These are phyloP conservation scores for Euglossa dilemma DNA, from an alignment of 1,140 invertebrate genomes.

Conservation along the genomic window DNA sequence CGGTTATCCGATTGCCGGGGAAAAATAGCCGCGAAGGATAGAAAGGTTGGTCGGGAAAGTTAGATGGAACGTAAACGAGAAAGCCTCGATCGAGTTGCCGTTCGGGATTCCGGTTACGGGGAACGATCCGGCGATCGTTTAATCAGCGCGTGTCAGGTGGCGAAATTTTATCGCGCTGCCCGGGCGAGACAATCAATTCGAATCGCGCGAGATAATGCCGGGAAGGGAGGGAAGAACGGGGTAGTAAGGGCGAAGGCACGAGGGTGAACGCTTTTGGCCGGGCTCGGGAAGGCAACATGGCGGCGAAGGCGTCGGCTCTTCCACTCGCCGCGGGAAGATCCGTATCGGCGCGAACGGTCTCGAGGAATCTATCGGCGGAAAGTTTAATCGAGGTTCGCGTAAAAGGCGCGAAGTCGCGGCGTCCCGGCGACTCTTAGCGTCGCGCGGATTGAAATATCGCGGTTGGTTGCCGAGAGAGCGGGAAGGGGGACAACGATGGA, in stretches of 20 bases:
- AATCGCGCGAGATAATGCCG: constrained; percentile 48
- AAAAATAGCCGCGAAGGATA: no score
- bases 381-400: constrained; percentile 59
- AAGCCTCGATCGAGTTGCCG: background rate
- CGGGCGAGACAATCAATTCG: constrained; percentile 50
- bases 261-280: constrained; percentile 18
- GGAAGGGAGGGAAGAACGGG: background rate
- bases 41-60: background rate
- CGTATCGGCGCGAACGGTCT: constrained; percentile 42
- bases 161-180: constrained; percentile 49
- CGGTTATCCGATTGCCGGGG: background rate
- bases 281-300: constrained; percentile 32
- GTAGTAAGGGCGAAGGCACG: background rate
- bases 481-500: constrained; percentile 2
- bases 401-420: constrained; percentile 24
- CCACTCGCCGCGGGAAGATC: constrained; percentile 38
- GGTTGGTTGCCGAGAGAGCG: background rate
- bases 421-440: background rate
- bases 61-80: background rate
- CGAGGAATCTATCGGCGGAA: constrained; percentile 57
- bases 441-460: constrained; percentile 51
- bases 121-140: constrained; percentile 53
- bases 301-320: background rate
- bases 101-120: no score
- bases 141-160: constrained; percentile 39